Evolutionary conservation across 2,797 vertebrate genomes (phyloP), one percentile per base, ranked within the genome.

Genomic region (Cheirogaleus major): DNA sequence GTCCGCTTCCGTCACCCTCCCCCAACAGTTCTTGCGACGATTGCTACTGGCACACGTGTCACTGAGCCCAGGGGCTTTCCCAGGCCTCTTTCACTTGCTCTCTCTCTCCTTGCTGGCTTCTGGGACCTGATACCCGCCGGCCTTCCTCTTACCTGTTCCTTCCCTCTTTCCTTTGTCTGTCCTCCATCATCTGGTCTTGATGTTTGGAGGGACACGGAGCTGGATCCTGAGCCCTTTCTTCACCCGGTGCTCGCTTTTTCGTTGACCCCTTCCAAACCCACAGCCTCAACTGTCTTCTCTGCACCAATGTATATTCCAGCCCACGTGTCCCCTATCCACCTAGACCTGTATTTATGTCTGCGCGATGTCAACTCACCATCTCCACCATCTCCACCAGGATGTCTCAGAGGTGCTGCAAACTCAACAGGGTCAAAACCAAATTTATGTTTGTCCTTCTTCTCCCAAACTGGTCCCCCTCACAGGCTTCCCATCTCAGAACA

Each of bases 231-330:
- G 43, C 25, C 20, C 38, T 86, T 23, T 78, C 50, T 57, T 63
- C 48, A 48, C 18, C 57, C 27, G 38, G 13, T 11, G 45, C 7
- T 30, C 57, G 10, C 22, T 48, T 72, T 72, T 55, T 12, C 43
- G 9, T 57, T 38, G 22, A 14, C 35, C 65, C 83, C 72, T 80
- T 75, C 86, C 89, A 79, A 82, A 75, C 63, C 25, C 48, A 72
- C 43, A 80, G 48, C 67, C 84, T 75, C 50, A 9, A 1, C 5
- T 9, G 67, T 73, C 67, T 61, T 67, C 80, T 55, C n/a, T 7
- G 32, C 1, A 41, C 30, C 35, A 23, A 9, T 38, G 35, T 12
- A 8, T 35, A 13, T 15, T 45, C 27, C 57, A n/a, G 45, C 52
- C 45, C 45, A 35, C 41, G 6, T 0, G 7, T 27, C 50, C 25